Evolutionary conservation across 2,888 invertebrate genomes (phyloP).

Genomic region (Limnephilus lunatus): DNA sequence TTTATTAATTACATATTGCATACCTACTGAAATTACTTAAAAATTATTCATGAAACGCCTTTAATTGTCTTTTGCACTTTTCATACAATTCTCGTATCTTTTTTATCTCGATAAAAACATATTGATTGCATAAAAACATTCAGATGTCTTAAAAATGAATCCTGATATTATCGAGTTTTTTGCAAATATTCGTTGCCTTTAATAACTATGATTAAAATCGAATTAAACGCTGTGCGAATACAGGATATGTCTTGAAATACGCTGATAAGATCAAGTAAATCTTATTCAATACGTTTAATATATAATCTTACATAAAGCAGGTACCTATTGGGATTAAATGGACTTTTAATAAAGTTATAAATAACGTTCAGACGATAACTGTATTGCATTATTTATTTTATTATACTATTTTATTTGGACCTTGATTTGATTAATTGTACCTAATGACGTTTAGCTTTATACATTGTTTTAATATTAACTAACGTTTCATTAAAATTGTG

Average conservation of each 20-base stretch:
- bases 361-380: slow-evolving; percentile 11
- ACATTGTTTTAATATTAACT: not conserved
- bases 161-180: slow-evolving; percentile 24
- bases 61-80: not conserved
- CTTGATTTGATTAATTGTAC: not conserved
- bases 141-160: not conserved
- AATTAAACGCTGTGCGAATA: slow-evolving; percentile 7
- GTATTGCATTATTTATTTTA: slow-evolving; percentile 5
- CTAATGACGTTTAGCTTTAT: not conserved
- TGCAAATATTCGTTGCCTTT: not conserved
- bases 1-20: not conserved
- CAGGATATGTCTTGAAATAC: slow-evolving; percentile 16
- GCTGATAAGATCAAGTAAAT: slow-evolving; percentile 35
- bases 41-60: not conserved
- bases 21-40: not conserved
- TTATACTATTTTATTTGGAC: not conserved
- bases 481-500: not conserved
- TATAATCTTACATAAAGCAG: slow-evolving; percentile 28
- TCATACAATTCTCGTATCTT: not conserved
- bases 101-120: not conserved
- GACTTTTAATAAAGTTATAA: slow-evolving; percentile 27
- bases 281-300: not conserved
- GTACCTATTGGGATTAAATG: slow-evolving; percentile 13
- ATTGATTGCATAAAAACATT: not conserved
- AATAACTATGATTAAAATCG: slow-evolving; percentile 33